Conservation (phyloP, 2,113 vertebrate species). For the Bos javanicus region DNA sequence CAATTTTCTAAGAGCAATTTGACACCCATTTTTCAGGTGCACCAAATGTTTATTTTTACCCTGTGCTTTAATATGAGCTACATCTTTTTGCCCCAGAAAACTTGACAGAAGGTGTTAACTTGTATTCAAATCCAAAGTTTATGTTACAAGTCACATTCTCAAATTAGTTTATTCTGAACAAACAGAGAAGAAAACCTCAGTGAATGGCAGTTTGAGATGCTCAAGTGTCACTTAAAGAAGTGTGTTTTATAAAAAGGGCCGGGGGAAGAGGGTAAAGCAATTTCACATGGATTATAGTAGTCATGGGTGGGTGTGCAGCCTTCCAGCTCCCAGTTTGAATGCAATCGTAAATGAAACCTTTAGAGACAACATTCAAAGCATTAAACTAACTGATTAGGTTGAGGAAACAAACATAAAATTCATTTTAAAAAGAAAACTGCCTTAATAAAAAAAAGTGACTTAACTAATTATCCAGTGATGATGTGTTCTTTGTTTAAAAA, state of each 20-base stretch:
- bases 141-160: neutral
- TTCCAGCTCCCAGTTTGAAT: neutral
- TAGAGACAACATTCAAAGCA: neutral
- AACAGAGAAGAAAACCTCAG: neutral
- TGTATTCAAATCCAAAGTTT: neutral
- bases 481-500: neutral
- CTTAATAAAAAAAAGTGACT: neutral
- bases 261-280: neutral
- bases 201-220: neutral
- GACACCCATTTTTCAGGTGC: neutral
- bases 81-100: neutral
- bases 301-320: neutral
- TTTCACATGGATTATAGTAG: neutral
- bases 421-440: slow-evolving; percentile 12
- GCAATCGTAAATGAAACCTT: neutral
- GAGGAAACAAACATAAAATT: neutral
- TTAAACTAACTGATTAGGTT: neutral
- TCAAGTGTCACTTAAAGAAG: neutral
- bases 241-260: neutral
- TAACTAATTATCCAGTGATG: neutral
- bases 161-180: neutral
- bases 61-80: neutral
- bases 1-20: neutral
- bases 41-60: neutral
- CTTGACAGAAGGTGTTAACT: neutral